phyloP scores from a whole-genome alignment of 2,797 vertebrate species.

The Uromys caudimaculatus region DNA sequence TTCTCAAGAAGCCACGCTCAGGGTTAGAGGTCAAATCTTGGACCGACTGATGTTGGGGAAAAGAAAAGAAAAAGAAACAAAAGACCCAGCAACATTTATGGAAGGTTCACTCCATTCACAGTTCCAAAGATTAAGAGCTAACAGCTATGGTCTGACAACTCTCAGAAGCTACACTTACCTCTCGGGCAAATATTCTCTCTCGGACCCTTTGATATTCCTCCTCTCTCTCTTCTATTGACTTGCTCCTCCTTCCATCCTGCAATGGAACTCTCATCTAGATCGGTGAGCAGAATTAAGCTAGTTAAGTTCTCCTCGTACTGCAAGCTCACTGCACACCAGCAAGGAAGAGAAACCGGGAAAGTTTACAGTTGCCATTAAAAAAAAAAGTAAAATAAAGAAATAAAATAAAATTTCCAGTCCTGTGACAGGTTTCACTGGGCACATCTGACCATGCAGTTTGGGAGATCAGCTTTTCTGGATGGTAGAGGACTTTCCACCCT shows the following conservation, averaged over 20 bases:
- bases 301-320: slow-evolving; percentile 85
- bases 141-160: slow-evolving; percentile 82
- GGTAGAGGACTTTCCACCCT: slow-evolving; percentile 56
- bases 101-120: slow-evolving; percentile 82
- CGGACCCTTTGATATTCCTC: slow-evolving; percentile 99
- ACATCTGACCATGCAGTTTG: slow-evolving; percentile 83
- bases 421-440: slow-evolving; percentile 80
- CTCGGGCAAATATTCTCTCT: slow-evolving; percentile 99
- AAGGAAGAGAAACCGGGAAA: slow-evolving; percentile 84
- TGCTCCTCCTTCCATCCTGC: slow-evolving; percentile 98
- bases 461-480: slow-evolving; percentile 80
- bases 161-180: slow-evolving; percentile 92
- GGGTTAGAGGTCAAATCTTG: slow-evolving; percentile 75
- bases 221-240: slow-evolving; percentile 99
- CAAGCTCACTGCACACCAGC: slow-evolving; percentile 79
- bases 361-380: slow-evolving; percentile 84
- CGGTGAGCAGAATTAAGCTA: slow-evolving; percentile 88
- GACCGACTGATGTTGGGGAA: slow-evolving; percentile 76
- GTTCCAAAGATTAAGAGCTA: slow-evolving; percentile 83
- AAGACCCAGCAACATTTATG: slow-evolving; percentile 76
- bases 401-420: slow-evolving; percentile 79
- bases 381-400: slow-evolving; percentile 74
- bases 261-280: slow-evolving; percentile 98
- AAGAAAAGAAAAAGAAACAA: slow-evolving; percentile 18
- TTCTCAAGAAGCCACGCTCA: slow-evolving; percentile 63